phyloP scores from a whole-genome alignment of 2,888 invertebrate genomes.

The Diplolepis rosae region DNA sequence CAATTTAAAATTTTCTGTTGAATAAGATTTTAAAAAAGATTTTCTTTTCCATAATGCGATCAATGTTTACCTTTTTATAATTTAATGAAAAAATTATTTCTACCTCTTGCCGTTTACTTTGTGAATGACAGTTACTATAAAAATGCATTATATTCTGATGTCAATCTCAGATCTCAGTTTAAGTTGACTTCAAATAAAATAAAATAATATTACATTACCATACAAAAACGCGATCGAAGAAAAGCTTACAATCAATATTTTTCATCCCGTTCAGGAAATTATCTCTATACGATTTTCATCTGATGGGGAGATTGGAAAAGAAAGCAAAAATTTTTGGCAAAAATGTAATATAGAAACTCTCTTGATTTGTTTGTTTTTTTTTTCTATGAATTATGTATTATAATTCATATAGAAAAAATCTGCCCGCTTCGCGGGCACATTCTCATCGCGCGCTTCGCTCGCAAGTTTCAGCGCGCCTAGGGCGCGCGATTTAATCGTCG shows the following conservation, averaged over 20 bases:
- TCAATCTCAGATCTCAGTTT: neutral
- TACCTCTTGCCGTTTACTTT: neutral
- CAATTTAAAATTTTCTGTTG: too few relatives aligned
- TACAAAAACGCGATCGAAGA: neutral
- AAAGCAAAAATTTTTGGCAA: neutral
- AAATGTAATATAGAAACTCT: too few relatives aligned
- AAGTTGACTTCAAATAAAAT: neutral
- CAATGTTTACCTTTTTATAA: neutral
- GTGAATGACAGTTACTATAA: neutral
- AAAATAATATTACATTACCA: neutral
- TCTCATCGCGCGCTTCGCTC: too few relatives aligned
- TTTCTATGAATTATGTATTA: neutral
- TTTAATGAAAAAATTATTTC: neutral
- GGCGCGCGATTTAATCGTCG: too few relatives aligned
- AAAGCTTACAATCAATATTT: neutral
- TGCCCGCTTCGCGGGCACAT: too few relatives aligned
- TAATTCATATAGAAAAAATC: too few relatives aligned
- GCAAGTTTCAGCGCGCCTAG: too few relatives aligned
- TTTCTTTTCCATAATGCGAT: too few relatives aligned
- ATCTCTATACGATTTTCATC: neutral
- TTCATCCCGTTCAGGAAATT: neutral
- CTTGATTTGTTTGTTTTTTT: neutral
- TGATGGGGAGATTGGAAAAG: neutral
- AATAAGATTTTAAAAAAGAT: too few relatives aligned
- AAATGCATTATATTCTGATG: neutral